Base-by-base conservation (phyloP, 2,113 vertebrate species). In the Monarcha castaneiventris region DNA sequence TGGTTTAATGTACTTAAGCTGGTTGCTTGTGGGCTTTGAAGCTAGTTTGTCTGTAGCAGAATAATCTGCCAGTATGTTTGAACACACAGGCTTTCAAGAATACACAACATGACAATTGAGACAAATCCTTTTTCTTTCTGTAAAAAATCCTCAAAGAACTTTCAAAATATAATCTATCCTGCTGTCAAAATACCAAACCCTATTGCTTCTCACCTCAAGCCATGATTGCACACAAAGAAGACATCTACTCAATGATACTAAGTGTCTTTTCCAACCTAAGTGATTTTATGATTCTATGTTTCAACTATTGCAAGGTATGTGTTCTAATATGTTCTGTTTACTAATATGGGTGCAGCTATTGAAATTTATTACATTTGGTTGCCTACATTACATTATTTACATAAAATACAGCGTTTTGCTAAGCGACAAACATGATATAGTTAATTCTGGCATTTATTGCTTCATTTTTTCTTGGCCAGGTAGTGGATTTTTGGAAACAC, bases 41-140 rank as follows among this genome's bases (percentile, higher is more conserved):
- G 33, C 58, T 79, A 12, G 29, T 76, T 84, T 88, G 26, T 66
- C 37, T 82, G 39, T 67, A 82, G 61, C 29, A 56, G 23, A 82
- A 63, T 84, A 78, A 87, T 76, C 46, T 73, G 30, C n/a, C 10
- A 30, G 20, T n/a, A 16, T 93, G 25, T 73, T 87, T 91, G 51
- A 82, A 41, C 35, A 66, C 29, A n/a, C 6, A 33, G 58, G 11
- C 25, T 94, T 88, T 75, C 74, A 87, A 90, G 41, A 86, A 32
- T 67, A 71, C 20, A 46, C 1, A 1, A 22, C 37, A 35, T 86
- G 66, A 63, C 30, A 75, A 54, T 75, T 93, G 37, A 89, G 62
- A 77, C 33, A 95, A 93, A 76, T 92, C 23, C 17, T 84, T 73
- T 93, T 93, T 81, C 27, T 68, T 94, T 73, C 44, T 73, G 20